Evolutionary conservation across 2,888 invertebrate genomes (phyloP).

Genomic region (Dicroscelio sp.): DNA sequence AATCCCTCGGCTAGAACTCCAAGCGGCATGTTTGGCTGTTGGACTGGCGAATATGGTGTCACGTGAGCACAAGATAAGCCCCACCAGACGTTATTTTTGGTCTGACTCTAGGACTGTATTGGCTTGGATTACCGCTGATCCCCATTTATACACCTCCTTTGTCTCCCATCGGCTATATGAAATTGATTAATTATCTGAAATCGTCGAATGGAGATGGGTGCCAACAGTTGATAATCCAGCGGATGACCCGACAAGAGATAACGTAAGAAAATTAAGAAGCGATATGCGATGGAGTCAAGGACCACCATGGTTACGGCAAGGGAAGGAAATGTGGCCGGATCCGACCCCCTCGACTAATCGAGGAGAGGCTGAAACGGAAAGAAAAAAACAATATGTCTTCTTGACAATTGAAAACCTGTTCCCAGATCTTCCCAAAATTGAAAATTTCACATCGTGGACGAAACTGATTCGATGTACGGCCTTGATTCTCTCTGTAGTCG

Average conservation of each 20-base stretch:
- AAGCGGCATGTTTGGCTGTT: slow-evolving; percentile 67
- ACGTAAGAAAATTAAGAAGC: neutral
- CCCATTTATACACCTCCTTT: neutral
- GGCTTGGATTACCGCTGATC: slow-evolving; percentile 73
- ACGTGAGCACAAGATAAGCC: slow-evolving; percentile 46
- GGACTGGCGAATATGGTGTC: slow-evolving; percentile 46
- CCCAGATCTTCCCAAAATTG: neutral
- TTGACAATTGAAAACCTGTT: too few species aligned
- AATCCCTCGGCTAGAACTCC: slow-evolving; percentile 72
- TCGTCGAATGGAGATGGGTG: neutral
- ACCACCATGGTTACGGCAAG: neutral
- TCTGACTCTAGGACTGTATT: slow-evolving; percentile 77
- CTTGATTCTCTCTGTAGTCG: neutral
- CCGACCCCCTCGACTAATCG: neutral
- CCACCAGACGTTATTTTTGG: slow-evolving; percentile 52
- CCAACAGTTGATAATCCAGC: neutral
- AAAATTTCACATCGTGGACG: neutral
- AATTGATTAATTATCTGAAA: neutral
- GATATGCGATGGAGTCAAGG: neutral
- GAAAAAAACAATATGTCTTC: too few species aligned
- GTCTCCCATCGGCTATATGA: neutral
- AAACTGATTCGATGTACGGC: neutral
- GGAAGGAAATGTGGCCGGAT: too few species aligned
- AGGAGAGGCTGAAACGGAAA: too few species aligned
- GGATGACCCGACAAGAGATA: neutral